Evolutionary conservation across 2,797 vertebrate species (phyloP).

Genomic region (Gallirallus australis): DNA sequence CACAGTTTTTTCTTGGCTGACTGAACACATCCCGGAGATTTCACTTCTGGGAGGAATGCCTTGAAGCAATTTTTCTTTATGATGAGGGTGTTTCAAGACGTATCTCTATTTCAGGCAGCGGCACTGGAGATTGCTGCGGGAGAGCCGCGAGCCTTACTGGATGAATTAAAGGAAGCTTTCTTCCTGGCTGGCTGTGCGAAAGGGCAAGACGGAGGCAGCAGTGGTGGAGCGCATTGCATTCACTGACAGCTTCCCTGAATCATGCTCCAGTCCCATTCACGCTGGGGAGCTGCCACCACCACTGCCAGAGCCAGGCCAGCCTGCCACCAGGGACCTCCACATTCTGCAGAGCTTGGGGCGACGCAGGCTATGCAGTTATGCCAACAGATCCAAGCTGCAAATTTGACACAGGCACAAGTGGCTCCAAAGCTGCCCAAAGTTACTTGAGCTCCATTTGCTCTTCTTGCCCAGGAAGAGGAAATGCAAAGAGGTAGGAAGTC

Average conservation of each 20-base stretch:
- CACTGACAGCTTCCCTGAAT: not conserved
- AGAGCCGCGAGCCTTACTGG: not conserved
- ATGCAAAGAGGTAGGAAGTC: not conserved
- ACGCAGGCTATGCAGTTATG: not conserved
- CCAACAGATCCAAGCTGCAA: too few species aligned
- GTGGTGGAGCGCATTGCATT: not conserved
- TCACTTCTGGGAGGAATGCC: constrained; percentile 29
- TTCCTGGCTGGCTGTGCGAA: not conserved
- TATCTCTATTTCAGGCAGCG: not conserved
- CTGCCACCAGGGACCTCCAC: not conserved
- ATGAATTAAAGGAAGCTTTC: not conserved
- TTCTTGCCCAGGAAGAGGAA: not conserved
- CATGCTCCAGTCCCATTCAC: not conserved
- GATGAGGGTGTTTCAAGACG: not conserved
- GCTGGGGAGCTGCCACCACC: rapidly evolving
- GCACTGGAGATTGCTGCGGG: not conserved
- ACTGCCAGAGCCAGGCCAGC: not conserved
- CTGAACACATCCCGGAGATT: not conserved
- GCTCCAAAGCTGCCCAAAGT: not conserved
- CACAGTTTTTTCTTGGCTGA: constrained; percentile 12
- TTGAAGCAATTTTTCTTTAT: not conserved
- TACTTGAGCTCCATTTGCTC: not conserved
- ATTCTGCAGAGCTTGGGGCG: not conserved
- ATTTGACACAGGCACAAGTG: not conserved
- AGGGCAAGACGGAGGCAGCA: rapidly evolving